Evolutionary conservation across 1,140 invertebrate genomes (phyloP).

Genomic region (Potamilus streckersoni): DNA sequence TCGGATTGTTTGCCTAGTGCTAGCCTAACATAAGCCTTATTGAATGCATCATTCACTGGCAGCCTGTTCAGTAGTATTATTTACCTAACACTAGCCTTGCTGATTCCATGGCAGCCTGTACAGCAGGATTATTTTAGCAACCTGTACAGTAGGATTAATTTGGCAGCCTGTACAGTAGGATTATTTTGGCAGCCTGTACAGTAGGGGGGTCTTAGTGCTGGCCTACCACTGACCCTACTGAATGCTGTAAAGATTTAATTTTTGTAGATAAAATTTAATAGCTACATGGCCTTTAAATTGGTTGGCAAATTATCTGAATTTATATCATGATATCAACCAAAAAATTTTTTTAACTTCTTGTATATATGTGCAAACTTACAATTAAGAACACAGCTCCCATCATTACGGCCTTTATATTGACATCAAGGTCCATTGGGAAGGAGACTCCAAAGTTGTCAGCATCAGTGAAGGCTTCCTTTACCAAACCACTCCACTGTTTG

Average conservation of each 20-base stretch:
- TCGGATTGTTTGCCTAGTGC: too few species aligned
- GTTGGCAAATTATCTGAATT: not conserved
- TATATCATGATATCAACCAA: not conserved
- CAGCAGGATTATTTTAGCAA: too few species aligned
- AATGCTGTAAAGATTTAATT: not conserved
- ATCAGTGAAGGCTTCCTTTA: constrained; percentile 79
- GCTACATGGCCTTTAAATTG: not conserved
- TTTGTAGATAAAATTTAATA: not conserved
- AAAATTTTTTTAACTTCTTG: not conserved
- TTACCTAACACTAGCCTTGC: too few species aligned
- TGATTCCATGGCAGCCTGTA: too few species aligned
- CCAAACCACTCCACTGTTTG: constrained; percentile 80
- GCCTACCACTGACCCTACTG: not conserved
- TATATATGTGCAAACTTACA: constrained; percentile 51
- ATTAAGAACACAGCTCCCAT: constrained; percentile 75
- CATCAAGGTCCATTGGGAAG: constrained; percentile 77
- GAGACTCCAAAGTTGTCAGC: constrained; percentile 82
- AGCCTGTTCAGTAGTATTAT: too few species aligned
- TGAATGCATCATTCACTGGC: too few species aligned
- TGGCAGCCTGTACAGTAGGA: too few species aligned
- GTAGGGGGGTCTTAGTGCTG: not conserved
- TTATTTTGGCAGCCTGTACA: not conserved
- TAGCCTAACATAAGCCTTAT: too few species aligned
- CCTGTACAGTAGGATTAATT: too few species aligned
- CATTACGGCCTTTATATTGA: constrained; percentile 83